phyloP scores from a whole-genome alignment of 2,113 vertebrate genomes.

The Alligator mississippiensis region DNA sequence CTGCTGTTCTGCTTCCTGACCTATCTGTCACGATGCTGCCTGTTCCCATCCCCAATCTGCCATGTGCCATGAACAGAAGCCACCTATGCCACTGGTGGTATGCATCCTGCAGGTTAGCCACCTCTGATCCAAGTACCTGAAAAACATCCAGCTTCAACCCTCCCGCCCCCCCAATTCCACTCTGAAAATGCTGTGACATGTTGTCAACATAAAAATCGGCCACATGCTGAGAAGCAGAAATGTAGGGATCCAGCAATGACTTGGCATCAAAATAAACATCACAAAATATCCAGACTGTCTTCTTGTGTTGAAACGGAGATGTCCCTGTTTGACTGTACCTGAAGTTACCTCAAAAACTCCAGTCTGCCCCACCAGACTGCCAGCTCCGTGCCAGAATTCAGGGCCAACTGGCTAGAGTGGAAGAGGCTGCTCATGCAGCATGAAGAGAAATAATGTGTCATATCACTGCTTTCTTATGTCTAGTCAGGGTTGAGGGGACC shows the following conservation, averaged over 20 bases:
- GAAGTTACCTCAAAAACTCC: constrained; percentile 39
- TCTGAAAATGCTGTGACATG: fast-evolving
- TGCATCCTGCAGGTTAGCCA: too few species aligned
- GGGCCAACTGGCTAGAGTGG: not conserved
- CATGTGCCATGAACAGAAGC: too few species aligned
- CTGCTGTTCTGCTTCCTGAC: too few species aligned
- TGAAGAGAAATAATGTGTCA: constrained; percentile 64
- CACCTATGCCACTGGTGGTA: too few species aligned
- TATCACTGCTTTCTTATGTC: constrained; percentile 65
- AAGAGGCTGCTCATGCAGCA: not conserved
- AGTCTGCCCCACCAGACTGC: not conserved
- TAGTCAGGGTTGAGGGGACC: constrained; percentile 58
- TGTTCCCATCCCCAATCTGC: too few species aligned
- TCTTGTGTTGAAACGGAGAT: not conserved
- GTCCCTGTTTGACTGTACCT: not conserved
- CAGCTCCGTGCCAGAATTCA: not conserved
- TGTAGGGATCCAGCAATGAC: not conserved
- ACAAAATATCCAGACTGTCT: fast-evolving
- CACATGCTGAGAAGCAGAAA: not conserved
- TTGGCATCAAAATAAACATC: not conserved
- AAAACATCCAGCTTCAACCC: not conserved
- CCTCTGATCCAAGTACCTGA: too few species aligned
- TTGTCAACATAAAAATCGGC: fast-evolving
- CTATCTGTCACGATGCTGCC: too few species aligned
- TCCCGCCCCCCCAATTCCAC: fast-evolving